These are phyloP conservation scores for Poecile montanus DNA, from an alignment of 2,797 vertebrate genomes.

Conservation along the genomic window DNA sequence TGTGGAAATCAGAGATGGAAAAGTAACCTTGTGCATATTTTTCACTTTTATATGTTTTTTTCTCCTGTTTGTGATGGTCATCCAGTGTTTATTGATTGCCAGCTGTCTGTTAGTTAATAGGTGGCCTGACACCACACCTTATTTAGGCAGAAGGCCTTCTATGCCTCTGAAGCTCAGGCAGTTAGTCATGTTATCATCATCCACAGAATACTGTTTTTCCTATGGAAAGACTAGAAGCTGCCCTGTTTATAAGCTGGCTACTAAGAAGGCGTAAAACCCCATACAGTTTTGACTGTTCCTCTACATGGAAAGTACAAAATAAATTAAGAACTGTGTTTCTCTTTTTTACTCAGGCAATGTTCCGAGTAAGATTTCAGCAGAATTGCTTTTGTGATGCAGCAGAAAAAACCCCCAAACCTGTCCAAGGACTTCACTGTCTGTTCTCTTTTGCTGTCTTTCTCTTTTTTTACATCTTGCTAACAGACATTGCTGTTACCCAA, in stretches of 20 bases:
- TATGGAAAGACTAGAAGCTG: slow-evolving; percentile 62
- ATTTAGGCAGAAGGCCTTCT: not conserved
- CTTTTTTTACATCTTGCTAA: not conserved
- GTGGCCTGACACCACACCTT: not conserved
- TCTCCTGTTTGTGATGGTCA: not conserved
- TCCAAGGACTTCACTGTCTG: not conserved
- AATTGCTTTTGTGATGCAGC: slow-evolving; percentile 53
- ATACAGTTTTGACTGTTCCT: slow-evolving; percentile 71
- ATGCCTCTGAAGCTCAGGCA: not conserved
- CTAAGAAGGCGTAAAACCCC: slow-evolving; percentile 64
- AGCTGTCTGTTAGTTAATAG: not conserved
- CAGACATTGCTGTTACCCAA: not conserved
- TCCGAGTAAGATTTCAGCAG: slow-evolving; percentile 68
- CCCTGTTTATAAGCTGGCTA: slow-evolving; percentile 57
- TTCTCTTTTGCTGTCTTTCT: not conserved
- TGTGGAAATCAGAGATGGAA: not conserved
- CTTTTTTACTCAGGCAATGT: slow-evolving; percentile 67
- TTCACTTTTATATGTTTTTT: not conserved
- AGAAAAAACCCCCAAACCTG: slow-evolving; percentile 15
- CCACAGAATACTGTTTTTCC: slow-evolving; percentile 55
- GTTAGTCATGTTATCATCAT: slow-evolving; percentile 24
- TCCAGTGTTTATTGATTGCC: not conserved
- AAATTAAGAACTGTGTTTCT: slow-evolving; percentile 70
- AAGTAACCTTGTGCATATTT: not conserved
- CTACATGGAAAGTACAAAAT: slow-evolving; percentile 71